Conservation (phyloP, 2,888 invertebrate genomes). For the Ligdia adustata region DNA sequence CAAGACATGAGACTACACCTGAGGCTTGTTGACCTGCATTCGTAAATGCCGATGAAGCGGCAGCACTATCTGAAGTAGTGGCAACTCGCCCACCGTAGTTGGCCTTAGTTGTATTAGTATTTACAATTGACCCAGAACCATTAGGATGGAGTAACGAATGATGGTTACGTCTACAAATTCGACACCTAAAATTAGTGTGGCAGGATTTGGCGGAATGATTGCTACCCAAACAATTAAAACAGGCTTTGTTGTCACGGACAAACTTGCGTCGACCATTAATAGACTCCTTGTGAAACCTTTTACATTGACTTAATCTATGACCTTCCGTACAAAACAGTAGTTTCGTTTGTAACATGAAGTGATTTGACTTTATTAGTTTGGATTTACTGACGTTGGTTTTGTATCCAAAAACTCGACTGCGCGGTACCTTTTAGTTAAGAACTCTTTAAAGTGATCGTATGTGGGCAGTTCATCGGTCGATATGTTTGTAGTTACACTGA, state of each 20-base stretch:
- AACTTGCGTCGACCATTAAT: conserved; percentile 1
- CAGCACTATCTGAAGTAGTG: neutral
- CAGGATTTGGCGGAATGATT: conserved; percentile 11
- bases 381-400: neutral
- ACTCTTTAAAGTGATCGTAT: neutral
- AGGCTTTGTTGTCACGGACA: conserved; percentile 1
- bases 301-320: conserved; percentile 7
- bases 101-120: neutral
- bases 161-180: neutral
- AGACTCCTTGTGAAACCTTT: neutral
- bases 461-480: neutral
- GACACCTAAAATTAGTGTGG: neutral
- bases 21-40: neutral
- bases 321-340: neutral
- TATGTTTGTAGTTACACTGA: neutral
- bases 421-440: neutral
- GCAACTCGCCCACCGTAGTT: neutral
- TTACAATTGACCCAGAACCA: neutral
- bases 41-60: neutral
- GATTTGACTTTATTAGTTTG: neutral
- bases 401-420: neutral
- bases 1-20: neutral
- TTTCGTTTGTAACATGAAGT: neutral
- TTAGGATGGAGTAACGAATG: neutral
- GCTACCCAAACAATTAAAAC: conserved; percentile 14